phyloP scores from a whole-genome alignment of 2,888 invertebrate species.

The Leptinotarsa haldemani region DNA sequence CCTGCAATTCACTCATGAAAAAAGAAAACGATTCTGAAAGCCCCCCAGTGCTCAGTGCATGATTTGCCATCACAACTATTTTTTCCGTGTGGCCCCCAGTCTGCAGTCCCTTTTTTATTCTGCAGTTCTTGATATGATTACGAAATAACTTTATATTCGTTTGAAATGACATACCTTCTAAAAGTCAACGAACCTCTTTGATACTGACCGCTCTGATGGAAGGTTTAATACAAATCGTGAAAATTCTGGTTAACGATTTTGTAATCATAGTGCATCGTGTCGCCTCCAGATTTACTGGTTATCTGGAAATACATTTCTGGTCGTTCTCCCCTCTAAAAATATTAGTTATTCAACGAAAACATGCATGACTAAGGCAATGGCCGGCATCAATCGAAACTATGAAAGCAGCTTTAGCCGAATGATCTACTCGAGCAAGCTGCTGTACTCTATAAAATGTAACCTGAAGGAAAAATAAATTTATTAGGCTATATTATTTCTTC shows the following conservation, averaged over 20 bases:
- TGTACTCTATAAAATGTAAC: not conserved
- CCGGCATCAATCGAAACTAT: slow-evolving; percentile 10
- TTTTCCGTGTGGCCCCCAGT: no score
- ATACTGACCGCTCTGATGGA: not conserved
- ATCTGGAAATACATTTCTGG: not conserved
- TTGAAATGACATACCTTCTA: not conserved
- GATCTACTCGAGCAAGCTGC: slow-evolving; percentile 13
- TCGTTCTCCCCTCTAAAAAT: slow-evolving; percentile 5
- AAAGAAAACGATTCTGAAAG: no score
- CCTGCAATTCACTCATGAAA: no score
- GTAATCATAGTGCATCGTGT: slow-evolving; percentile 2
- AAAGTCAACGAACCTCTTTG: not conserved
- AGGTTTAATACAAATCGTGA: not conserved
- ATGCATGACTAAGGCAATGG: slow-evolving; percentile 1
- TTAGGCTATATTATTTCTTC: slow-evolving; percentile 8
- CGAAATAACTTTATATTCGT: no score
- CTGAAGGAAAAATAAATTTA: not conserved
- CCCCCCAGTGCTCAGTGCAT: no score
- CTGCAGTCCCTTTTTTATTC: no score
- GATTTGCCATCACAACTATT: no score
- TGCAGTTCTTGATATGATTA: no score
- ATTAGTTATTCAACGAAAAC: slow-evolving; percentile 14
- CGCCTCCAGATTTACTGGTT: not conserved
- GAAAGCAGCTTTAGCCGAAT: slow-evolving; percentile 15
- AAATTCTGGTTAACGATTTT: slow-evolving; percentile 1